phyloP scores from a whole-genome alignment of 2,888 invertebrate genomes.

The Drosophila tanythrix region DNA sequence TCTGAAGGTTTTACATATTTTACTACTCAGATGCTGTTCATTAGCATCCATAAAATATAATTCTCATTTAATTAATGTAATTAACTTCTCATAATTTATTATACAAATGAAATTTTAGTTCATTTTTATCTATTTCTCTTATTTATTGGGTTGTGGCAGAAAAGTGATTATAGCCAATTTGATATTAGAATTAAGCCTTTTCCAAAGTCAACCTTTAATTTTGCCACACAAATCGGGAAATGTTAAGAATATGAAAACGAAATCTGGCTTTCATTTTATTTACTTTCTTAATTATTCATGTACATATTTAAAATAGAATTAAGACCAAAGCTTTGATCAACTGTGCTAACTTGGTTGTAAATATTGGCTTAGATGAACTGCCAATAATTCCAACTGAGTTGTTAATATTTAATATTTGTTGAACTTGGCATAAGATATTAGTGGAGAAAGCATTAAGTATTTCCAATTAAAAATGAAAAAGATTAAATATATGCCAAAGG shows the following conservation, averaged over 20 bases:
- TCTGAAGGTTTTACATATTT: background rate
- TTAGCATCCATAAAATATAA: background rate
- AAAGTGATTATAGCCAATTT: background rate
- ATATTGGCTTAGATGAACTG: background rate
- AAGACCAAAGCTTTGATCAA: background rate
- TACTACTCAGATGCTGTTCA: background rate
- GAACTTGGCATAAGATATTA: background rate
- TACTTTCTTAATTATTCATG: background rate
- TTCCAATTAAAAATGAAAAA: background rate
- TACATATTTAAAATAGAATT: background rate
- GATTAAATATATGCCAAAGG: background rate
- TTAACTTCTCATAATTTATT: background rate
- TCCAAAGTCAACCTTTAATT: background rate
- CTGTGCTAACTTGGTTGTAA: background rate
- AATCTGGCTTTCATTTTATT: background rate
- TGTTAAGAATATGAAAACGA: background rate
- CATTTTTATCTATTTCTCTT: background rate
- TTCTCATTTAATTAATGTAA: background rate
- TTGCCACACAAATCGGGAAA: background rate
- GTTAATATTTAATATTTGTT: background rate
- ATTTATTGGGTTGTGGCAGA: background rate
- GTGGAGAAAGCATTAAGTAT: background rate
- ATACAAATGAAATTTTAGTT: background rate
- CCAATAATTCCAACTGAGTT: background rate
- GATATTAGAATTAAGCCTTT: background rate